Base-by-base conservation (phyloP, 2,113 vertebrate species). In the Megaceryle torquata region DNA sequence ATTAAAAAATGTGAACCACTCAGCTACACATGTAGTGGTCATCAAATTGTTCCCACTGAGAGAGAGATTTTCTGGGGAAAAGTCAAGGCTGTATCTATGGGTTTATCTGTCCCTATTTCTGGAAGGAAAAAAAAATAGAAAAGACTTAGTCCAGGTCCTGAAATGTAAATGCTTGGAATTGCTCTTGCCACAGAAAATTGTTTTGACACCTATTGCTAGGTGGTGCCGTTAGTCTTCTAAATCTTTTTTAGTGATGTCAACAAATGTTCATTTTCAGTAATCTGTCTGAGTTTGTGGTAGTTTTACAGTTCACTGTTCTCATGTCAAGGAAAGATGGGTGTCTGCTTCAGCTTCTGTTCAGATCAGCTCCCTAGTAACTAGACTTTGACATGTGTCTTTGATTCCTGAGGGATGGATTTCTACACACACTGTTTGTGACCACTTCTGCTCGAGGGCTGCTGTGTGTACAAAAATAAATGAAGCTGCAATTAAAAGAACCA, bases 401-500 rank as follows among this genome's bases (percentile, higher is more conserved):
- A 46, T 69, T 83, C 80, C 86, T 26, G 64, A 88, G 69, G 51
- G 80, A 48, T 70, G 91, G 28, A 25, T 86, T 95, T 93, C 56
- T 43, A 25, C 1, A 3, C 17, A 13, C 20, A 15, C 21, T 77
- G 4, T 82, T 84, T 92, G 82, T 25, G 21, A 61, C 79, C 41
- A 33, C 35, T 93, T 88, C 70, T 93, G 57, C 44, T 93, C 87
- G 29, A 80, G 50, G 48, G 24, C 48, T 69, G 33, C 31, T 4
- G 5, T 61, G 61, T 3, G 4, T 31, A 65, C n/a, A 60, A 91
- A 94, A 93, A 74, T 77, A 88, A 89, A 82, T 83, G 54, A 63
- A 91, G 41, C 54, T 91, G 46, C 75, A 90, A 72, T 94, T 95
- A 88, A 90, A 94, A 86, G 65, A 86, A 39, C 71, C 41, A 28